Percentiles rank a stretch among this genome's conserved stretches.
phyloP scores from a whole-genome alignment of 2,797 vertebrate species.

The Neomorphus geoffroyi region DNA sequence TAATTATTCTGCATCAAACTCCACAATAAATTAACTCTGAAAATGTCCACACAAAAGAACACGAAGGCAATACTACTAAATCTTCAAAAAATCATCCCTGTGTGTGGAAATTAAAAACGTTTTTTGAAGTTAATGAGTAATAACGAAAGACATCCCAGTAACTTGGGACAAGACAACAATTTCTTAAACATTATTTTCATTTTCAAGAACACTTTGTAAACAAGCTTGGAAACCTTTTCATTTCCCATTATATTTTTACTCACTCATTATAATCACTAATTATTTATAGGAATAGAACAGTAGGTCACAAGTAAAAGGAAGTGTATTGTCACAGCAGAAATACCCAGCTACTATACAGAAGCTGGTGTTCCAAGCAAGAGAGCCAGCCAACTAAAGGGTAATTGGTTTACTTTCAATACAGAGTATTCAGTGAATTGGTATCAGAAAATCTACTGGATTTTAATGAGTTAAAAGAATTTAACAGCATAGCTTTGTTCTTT shows the following conservation, averaged over 20 bases:
- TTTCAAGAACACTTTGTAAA: slow-evolving; percentile 5
- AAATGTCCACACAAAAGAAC: neutral
- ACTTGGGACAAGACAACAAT: neutral
- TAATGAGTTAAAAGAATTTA: slow-evolving; percentile 40
- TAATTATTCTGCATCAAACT: neutral
- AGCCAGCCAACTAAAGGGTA: neutral
- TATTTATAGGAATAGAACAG: neutral
- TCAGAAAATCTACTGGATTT: neutral
- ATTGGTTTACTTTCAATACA: neutral
- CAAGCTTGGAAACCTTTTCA: neutral
- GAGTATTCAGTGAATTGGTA: neutral
- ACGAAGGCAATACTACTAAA: neutral
- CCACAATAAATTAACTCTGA: neutral
- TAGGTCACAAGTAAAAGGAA: neutral
- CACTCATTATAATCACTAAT: neutral
- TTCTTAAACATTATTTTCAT: neutral
- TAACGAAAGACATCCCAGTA: neutral
- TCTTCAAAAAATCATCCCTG: neutral
- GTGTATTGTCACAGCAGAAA: neutral
- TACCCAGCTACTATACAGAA: neutral
- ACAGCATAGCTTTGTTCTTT: slow-evolving; percentile 18
- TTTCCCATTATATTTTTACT: neutral
- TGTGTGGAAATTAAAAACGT: rapidly evolving
- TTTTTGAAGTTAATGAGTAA: neutral
- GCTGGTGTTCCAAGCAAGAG: neutral